Evolutionary conservation across 2,113 vertebrate genomes (phyloP).

Genomic region (Corythornis madagascariensis): DNA sequence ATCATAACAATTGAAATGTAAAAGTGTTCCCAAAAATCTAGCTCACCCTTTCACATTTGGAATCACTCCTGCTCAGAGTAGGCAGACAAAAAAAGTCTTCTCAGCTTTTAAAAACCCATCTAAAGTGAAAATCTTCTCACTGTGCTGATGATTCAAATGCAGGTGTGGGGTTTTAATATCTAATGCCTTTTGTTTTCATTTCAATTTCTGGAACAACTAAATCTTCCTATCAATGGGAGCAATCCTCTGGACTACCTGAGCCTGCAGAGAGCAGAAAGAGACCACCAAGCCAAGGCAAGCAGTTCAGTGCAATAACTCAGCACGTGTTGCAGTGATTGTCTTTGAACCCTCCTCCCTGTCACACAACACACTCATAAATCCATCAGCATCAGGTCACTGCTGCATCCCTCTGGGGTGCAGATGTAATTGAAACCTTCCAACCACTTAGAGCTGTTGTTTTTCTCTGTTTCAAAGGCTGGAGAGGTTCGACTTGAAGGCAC

Average conservation of each 20-base stretch:
- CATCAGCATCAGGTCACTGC: slow-evolving; percentile 64
- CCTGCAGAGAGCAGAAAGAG: not conserved
- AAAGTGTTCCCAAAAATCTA: not conserved
- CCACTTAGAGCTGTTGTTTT: slow-evolving; percentile 59
- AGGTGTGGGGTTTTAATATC: not conserved
- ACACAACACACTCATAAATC: slow-evolving; percentile 65
- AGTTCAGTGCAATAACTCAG: slow-evolving; percentile 17
- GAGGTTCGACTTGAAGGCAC: slow-evolving; percentile 40
- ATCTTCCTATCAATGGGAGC: not conserved
- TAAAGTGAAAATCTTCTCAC: not conserved
- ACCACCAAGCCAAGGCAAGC: not conserved
- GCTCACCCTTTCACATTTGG: not conserved
- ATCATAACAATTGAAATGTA: slow-evolving; percentile 1
- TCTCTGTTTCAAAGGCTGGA: slow-evolving; percentile 18
- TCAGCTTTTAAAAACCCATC: not conserved
- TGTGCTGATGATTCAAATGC: not conserved
- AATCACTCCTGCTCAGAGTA: not conserved
- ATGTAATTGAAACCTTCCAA: slow-evolving; percentile 68
- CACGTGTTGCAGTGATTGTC: slow-evolving; percentile 5
- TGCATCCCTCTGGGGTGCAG: slow-evolving; percentile 14
- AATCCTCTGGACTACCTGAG: not conserved
- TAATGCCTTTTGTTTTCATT: not conserved
- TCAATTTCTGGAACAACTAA: not conserved
- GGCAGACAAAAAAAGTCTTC: slow-evolving; percentile 22
- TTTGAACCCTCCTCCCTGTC: slow-evolving; percentile 61